Evolutionary conservation across 2,113 vertebrate genomes (phyloP), one percentile per base, ranked within the genome.

Genomic region (Rhagologus leucostigma): DNA sequence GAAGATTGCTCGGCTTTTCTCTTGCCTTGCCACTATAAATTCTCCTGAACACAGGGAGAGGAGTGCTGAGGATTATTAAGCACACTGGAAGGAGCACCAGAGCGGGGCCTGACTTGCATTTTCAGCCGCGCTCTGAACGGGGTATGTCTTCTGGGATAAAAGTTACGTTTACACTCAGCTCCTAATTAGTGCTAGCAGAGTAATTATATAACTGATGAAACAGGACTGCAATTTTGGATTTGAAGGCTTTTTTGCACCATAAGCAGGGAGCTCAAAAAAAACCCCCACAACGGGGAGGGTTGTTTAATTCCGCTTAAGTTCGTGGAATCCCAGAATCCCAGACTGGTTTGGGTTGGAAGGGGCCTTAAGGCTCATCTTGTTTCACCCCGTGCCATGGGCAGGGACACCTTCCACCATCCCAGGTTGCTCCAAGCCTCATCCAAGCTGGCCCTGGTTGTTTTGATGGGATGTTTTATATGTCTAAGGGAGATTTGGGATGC

Each of bases 171-270:
- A 46, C 93, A 85, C 90, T 81, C 68, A 90, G 64, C 80, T 81
- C 78, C 83, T 97, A 96, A 98, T 97, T 97, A 94, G 67, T 11
- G 47, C 41, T 70, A 41, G 76, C 93, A 91, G 82, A 30, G 57
- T 90, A 94, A 96, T 97, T 96, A 95, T 65, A 96, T 59, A 97
- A 92, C 81, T 59, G 71, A 90, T 90, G 96, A 65, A 91, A 93
- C 63, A 84, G 41, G 57, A 42, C 80, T 74, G 92, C 23, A 20
- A 10, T 65, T 95, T 65, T 18, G 21, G 46, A 19, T 87, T 68
- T 56, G 46, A 87, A 92, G 50, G 35, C 32, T 81, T 68, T 84
- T 84, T 87, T 91, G 60, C 47, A 21, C 32, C 2, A 4, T 80
- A 83, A 95, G 83, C 75, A 65, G 26, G 46, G 84, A 84, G n/a